Evolutionary conservation across 2,113 vertebrate species (phyloP).

Genomic region (Clupea harengus): DNA sequence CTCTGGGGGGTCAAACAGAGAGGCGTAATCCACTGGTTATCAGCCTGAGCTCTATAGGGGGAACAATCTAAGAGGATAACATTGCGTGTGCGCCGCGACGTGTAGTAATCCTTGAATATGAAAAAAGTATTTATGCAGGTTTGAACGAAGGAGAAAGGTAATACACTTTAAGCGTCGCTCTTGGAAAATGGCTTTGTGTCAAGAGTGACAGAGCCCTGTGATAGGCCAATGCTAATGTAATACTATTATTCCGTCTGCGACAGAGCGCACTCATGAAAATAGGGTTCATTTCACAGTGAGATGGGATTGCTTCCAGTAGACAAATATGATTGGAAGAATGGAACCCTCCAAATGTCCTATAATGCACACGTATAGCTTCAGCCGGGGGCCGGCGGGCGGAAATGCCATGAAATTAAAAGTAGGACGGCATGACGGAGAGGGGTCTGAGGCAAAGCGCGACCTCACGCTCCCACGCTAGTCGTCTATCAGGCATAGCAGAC

Average conservation of each 20-base stretch:
- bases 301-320: constrained; percentile 71
- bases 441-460: constrained; percentile 66
- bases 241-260: constrained; percentile 67
- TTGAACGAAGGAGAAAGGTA: neutral
- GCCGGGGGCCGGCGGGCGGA: constrained; percentile 64
- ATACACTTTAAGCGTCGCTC: constrained; percentile 23
- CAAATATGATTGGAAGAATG: constrained; percentile 73
- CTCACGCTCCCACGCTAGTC: constrained; percentile 59
- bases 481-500: constrained; percentile 53
- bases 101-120: neutral
- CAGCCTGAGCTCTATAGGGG: neutral
- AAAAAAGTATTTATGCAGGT: neutral
- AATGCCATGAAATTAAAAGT: constrained; percentile 77
- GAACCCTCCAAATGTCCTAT: constrained; percentile 64
- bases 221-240: constrained; percentile 62
- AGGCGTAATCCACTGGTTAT: neutral
- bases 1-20: constrained; percentile 27
- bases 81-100: neutral
- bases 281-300: constrained; percentile 73
- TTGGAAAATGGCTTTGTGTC: constrained; percentile 16
- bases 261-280: constrained; percentile 65
- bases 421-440: constrained; percentile 73
- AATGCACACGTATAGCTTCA: constrained; percentile 63
- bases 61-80: neutral
- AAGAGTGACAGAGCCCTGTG: neutral